Evolutionary conservation across 2,888 invertebrate species (phyloP).

Genomic region (Cheilosia impressa): DNA sequence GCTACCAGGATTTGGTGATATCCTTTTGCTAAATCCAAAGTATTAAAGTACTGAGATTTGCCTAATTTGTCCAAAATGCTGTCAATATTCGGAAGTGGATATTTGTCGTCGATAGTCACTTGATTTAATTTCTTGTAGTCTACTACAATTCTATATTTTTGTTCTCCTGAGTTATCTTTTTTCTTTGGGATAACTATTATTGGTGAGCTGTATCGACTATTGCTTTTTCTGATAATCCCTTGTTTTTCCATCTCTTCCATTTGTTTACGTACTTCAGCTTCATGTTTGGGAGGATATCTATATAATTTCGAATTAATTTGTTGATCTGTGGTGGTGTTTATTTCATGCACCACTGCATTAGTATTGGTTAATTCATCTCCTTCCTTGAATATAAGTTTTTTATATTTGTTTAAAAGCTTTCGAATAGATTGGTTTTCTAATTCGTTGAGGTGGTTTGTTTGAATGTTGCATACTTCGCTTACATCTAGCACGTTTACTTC

Average conservation of each 20-base stretch:
- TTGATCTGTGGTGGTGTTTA: conserved; percentile 15
- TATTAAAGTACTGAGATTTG: not conserved
- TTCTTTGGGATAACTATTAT: conserved; percentile 1
- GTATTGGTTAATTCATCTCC: not conserved
- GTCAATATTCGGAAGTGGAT: too few relatives aligned
- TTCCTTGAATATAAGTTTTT: conserved; percentile 13
- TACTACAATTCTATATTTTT: not conserved
- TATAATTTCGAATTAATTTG: conserved; percentile 37
- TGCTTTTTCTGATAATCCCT: conserved; percentile 30
- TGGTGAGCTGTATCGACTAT: conserved; percentile 41
- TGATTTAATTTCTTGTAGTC: not conserved
- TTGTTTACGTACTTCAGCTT: conserved; percentile 34
- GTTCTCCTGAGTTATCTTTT: too few relatives aligned
- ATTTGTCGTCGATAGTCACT: too few relatives aligned
- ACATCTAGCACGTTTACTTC: too few relatives aligned
- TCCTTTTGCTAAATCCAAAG: not conserved
- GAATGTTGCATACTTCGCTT: too few relatives aligned
- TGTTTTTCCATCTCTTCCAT: conserved; percentile 35
- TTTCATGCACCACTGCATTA: conserved; percentile 6
- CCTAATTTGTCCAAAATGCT: not conserved
- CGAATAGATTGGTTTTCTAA: too few relatives aligned
- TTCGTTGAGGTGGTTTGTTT: too few relatives aligned
- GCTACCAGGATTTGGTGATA: not conserved
- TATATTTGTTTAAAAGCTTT: not conserved
- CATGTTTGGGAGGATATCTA: conserved; percentile 27